These are phyloP conservation scores for Steatocranus sp. DNA, from an alignment of 2,797 vertebrate species.

Conservation along the genomic window DNA sequence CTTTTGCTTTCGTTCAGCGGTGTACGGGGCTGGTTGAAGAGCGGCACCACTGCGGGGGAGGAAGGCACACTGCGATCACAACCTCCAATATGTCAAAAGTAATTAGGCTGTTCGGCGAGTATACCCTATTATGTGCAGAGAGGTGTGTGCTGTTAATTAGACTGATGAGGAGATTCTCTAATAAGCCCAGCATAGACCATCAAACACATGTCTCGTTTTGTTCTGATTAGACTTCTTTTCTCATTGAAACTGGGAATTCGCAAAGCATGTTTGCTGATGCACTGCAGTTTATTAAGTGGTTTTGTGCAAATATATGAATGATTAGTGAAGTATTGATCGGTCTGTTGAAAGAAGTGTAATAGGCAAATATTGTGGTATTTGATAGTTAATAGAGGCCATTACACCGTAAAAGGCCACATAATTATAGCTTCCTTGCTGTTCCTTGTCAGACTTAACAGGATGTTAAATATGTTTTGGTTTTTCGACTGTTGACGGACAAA, in stretches of 20 bases:
- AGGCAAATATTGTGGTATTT: background rate
- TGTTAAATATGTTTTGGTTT: background rate
- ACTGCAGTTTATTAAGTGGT: background rate
- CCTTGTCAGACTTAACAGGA: background rate
- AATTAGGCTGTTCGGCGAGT: conserved; percentile 66
- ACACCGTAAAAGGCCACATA: background rate
- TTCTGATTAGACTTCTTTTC: conserved; percentile 18
- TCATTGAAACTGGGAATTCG: background rate
- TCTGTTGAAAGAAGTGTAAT: background rate
- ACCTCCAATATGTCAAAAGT: conserved; percentile 69
- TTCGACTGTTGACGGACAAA: background rate
- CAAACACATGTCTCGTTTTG: conserved; percentile 2
- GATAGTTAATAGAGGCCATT: background rate
- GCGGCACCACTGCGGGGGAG: conserved; percentile 38
- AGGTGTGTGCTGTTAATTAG: conserved; percentile 65
- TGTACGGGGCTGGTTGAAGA: conserved; percentile 14
- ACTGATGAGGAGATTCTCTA: conserved; percentile 52
- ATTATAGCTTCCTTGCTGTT: background rate
- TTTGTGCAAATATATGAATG: background rate
- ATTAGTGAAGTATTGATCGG: background rate
- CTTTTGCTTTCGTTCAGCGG: conserved; percentile 24
- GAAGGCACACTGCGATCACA: conserved; percentile 42
- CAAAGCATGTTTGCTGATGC: background rate
- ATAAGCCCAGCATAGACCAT: conserved; percentile 32
- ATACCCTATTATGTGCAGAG: conserved; percentile 53